Evolutionary conservation across 2,797 vertebrate genomes (phyloP).

Genomic region (Neosilurus mollespiculum): DNA sequence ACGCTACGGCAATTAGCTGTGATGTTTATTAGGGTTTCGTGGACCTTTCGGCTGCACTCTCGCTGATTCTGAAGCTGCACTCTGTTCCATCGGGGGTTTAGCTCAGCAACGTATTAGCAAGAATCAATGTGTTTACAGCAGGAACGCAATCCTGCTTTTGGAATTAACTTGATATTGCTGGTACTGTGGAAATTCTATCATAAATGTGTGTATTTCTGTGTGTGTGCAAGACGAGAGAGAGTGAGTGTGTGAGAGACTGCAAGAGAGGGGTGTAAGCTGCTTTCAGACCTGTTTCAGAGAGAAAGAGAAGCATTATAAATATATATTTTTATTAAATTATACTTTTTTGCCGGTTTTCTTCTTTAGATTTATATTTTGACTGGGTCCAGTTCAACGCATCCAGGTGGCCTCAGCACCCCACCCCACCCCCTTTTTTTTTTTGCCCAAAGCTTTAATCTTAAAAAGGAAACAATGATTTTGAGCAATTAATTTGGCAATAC

Average conservation of each 20-base stretch:
- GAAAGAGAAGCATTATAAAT: slow-evolving; percentile 24
- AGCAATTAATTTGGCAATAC: slow-evolving; percentile 52
- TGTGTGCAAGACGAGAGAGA: slow-evolving; percentile 10
- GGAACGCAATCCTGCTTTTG: slow-evolving; percentile 15
- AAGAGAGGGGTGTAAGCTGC: slow-evolving; percentile 18
- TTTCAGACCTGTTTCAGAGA: slow-evolving; percentile 46
- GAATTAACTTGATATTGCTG: slow-evolving; percentile 9
- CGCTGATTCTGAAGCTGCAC: slow-evolving; percentile 13
- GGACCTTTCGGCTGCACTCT: slow-evolving; percentile 28
- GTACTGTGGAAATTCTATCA: slow-evolving; percentile 18
- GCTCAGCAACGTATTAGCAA: slow-evolving; percentile 5
- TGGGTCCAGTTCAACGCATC: slow-evolving; percentile 28
- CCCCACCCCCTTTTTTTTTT: neutral
- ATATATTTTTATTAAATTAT: slow-evolving; percentile 45
- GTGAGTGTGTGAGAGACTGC: slow-evolving; percentile 28
- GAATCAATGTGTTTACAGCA: slow-evolving; percentile 5
- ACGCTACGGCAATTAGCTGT: neutral
- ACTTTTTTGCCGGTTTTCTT: slow-evolving; percentile 20
- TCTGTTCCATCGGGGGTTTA: slow-evolving; percentile 3
- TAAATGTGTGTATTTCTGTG: neutral
- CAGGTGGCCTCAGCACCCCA: too few species aligned
- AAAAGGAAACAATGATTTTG: neutral
- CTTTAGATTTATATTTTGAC: slow-evolving; percentile 17
- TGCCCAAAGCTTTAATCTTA: neutral
- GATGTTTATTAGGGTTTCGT: slow-evolving; percentile 13